A percentile compares a stretch with the other conserved stretches of the same genome.
Conservation (phyloP, 2,797 vertebrate species). For the Acanthis flammea region DNA sequence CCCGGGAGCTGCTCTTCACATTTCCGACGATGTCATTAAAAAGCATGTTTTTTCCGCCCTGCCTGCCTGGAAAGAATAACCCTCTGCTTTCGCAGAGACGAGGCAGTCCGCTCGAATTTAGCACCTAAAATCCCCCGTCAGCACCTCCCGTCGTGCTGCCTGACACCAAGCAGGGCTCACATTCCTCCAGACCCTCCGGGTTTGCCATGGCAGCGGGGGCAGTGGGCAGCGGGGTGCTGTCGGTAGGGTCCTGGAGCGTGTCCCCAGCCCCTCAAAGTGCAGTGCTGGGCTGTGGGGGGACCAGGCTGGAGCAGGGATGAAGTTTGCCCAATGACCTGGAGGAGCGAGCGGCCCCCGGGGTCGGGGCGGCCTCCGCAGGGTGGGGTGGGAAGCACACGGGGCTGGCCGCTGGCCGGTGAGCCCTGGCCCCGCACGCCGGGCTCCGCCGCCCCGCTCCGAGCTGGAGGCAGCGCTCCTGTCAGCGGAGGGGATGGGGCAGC, state of each 20-base stretch:
- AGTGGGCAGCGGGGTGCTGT: neutral
- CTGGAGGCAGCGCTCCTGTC: conserved; percentile 91
- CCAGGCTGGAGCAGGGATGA: neutral
- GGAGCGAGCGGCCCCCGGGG: neutral
- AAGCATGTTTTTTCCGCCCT: neutral
- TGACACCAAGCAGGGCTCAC: neutral
- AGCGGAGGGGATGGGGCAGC: conserved; percentile 82
- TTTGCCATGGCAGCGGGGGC: neutral
- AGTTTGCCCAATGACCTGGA: neutral
- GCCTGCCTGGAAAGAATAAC: neutral
- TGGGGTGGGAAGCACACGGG: neutral
- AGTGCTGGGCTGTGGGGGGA: neutral
- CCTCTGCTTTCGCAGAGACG: neutral
- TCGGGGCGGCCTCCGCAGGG: too few species aligned
- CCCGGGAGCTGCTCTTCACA: neutral
- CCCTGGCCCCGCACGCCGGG: neutral
- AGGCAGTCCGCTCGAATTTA: neutral
- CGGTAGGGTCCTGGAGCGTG: neutral
- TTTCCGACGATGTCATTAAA: neutral
- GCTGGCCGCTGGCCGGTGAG: neutral
- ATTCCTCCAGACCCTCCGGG: too few species aligned
- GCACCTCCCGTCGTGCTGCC: neutral
- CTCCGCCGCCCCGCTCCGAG: conserved; percentile 67
- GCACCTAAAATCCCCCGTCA: neutral
- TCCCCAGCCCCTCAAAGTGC: neutral